Evolutionary conservation across 2,797 vertebrate species (phyloP).

Genomic region (Kryptopterus vitreolus): DNA sequence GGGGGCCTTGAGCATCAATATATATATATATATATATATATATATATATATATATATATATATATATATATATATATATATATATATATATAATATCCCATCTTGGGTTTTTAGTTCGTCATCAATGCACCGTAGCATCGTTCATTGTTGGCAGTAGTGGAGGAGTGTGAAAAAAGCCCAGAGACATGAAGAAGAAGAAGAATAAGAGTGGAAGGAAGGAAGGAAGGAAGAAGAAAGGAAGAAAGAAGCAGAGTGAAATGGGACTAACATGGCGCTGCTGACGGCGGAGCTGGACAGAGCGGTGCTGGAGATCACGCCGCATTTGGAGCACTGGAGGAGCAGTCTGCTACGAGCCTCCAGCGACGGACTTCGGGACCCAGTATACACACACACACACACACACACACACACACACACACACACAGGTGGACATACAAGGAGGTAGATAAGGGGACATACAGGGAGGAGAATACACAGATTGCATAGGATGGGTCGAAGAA

Average conservation of each 20-base stretch:
- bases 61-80: too few relatives aligned
- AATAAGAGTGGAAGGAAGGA: slow-evolving; percentile 12
- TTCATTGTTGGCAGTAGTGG: too few relatives aligned
- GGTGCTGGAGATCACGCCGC: slow-evolving; percentile 93
- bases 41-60: too few relatives aligned
- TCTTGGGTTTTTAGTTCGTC: background rate
- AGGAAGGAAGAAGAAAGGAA: slow-evolving; percentile 43
- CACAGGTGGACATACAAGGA: slow-evolving; percentile 4
- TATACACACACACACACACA: slow-evolving; percentile 46
- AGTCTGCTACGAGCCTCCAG: slow-evolving; percentile 80
- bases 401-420: slow-evolving; percentile 48
- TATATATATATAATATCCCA: too few relatives aligned
- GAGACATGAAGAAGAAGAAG: background rate
- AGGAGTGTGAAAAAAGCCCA: background rate
- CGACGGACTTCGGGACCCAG: slow-evolving; percentile 73
- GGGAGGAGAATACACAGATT: slow-evolving; percentile 35
- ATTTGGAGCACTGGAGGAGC: slow-evolving; percentile 98
- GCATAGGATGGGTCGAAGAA: slow-evolving; percentile 7
- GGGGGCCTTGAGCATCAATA: too few relatives aligned
- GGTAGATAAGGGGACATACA: slow-evolving; percentile 25
- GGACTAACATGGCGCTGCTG: slow-evolving; percentile 97
- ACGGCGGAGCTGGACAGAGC: slow-evolving; percentile 90
- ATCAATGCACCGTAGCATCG: too few relatives aligned
- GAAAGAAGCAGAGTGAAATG: slow-evolving; percentile 66
- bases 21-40: too few relatives aligned